phyloP scores from a whole-genome alignment of 2,113 vertebrate genomes.

The Tretioscincus oriximinensis region DNA sequence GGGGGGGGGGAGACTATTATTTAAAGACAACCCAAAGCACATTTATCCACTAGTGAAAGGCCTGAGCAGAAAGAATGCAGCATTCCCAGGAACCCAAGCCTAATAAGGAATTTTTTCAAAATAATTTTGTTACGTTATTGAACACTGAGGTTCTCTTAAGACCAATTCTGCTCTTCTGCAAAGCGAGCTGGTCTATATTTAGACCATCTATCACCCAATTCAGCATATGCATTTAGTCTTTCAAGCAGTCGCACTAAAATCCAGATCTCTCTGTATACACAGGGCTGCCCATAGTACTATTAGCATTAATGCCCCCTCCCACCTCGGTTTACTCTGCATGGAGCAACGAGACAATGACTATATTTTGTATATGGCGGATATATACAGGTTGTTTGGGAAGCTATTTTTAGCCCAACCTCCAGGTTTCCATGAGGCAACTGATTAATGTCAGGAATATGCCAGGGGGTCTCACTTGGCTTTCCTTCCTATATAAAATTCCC shows the following conservation, averaged over 20 bases:
- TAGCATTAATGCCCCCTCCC: conserved; percentile 6
- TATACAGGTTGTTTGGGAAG: conserved; percentile 10
- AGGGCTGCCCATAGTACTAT: neutral
- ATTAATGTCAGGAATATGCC: neutral
- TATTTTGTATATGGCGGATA: conserved; percentile 9
- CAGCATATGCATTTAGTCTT: neutral
- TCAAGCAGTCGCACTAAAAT: neutral
- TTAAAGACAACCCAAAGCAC: no score
- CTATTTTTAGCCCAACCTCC: conserved; percentile 22
- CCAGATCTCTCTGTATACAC: neutral
- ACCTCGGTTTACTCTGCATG: conserved; percentile 3
- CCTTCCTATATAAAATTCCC: neutral
- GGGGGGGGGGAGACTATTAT: no score
- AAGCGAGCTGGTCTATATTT: conserved; percentile 22
- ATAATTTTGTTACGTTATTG: neutral
- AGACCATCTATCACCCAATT: neutral
- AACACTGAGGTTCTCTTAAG: neutral
- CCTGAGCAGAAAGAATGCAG: neutral
- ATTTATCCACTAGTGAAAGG: neutral
- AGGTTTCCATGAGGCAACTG: conserved; percentile 1
- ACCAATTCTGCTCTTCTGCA: neutral
- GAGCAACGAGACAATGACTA: neutral
- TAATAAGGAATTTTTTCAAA: neutral
- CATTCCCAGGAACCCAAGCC: neutral
- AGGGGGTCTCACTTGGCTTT: neutral